Evolutionary conservation across 2,888 invertebrate genomes (phyloP).

Genomic region (Neria commutata): DNA sequence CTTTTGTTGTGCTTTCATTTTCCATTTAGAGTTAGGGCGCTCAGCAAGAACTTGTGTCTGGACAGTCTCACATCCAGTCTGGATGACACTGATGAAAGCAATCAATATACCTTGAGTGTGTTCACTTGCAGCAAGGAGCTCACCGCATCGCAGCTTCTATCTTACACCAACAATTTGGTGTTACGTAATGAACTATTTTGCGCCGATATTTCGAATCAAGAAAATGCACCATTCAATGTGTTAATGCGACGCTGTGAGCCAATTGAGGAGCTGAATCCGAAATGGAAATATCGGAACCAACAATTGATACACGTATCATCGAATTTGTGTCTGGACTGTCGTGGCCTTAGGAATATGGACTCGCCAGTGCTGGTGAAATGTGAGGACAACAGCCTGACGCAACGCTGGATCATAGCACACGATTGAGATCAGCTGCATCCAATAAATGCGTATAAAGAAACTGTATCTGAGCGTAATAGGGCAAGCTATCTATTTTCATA

Average conservation of each 20-base stretch:
- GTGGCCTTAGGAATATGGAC: slow-evolving; percentile 56
- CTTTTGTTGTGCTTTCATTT: background rate
- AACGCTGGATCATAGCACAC: slow-evolving; percentile 56
- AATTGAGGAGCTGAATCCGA: slow-evolving; percentile 59
- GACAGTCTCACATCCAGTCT: slow-evolving; percentile 84
- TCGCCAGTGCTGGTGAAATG: slow-evolving; percentile 54
- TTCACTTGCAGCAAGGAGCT: slow-evolving; percentile 73
- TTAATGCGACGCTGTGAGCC: slow-evolving; percentile 60
- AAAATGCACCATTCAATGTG: slow-evolving; percentile 50
- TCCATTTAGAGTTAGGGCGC: slow-evolving; percentile 40
- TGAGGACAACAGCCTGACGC: slow-evolving; percentile 54
- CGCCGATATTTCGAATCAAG: slow-evolving; percentile 68
- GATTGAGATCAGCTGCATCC: slow-evolving; percentile 28
- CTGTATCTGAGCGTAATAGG: no score
- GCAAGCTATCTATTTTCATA: no score
- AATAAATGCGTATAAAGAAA: no score
- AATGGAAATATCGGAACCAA: slow-evolving; percentile 63
- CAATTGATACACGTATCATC: slow-evolving; percentile 66
- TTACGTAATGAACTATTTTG: slow-evolving; percentile 80
- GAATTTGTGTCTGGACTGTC: slow-evolving; percentile 68
- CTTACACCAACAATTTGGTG: slow-evolving; percentile 73
- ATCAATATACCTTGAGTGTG: slow-evolving; percentile 72
- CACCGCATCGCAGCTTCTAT: slow-evolving; percentile 72
- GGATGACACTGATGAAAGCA: no score
- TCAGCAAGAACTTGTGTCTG: slow-evolving; percentile 68